phyloP scores from a whole-genome alignment of 2,888 invertebrate genomes.

The Monoplex corrugatus region DNA sequence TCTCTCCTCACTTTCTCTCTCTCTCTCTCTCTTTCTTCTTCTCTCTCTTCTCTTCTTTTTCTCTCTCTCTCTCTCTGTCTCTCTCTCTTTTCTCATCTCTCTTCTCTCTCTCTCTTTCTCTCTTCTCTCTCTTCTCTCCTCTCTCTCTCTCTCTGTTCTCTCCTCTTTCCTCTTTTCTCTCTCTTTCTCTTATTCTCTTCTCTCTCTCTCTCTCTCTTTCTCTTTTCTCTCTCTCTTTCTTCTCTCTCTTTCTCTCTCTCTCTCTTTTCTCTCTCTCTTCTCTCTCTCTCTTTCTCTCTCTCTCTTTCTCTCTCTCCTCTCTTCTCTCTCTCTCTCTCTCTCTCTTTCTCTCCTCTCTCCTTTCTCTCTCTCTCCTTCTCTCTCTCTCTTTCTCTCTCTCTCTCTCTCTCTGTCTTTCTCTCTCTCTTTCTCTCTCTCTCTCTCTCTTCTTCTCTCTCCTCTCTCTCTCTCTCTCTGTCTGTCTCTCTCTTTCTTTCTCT shows the following conservation, averaged over 20 bases:
- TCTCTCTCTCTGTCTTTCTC: neutral
- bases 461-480: neutral
- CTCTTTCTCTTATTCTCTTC: neutral
- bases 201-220: neutral
- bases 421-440: neutral
- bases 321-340: conserved; percentile 25
- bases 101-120: too few species aligned
- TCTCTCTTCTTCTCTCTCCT: neutral
- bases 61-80: neutral
- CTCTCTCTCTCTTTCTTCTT: too few species aligned
- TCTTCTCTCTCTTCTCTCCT: too few species aligned
- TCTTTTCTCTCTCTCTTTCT: neutral
- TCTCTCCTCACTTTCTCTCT: neutral
- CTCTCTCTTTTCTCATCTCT: neutral
- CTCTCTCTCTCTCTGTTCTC: too few species aligned
- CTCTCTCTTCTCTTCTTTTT: too few species aligned
- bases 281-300: conserved; percentile 29
- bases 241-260: conserved; percentile 16
- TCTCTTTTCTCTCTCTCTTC: neutral
- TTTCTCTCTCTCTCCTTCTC: conserved; percentile 20
- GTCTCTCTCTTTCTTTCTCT: neutral
- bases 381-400: neutral
- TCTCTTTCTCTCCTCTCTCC: neutral
- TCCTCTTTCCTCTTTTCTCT: too few species aligned
- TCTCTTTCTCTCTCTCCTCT: neutral